Percentiles rank a stretch among this genome's conserved stretches.
Conservation (phyloP, 2,113 vertebrate genomes). For the Opisthocomus hoazin region DNA sequence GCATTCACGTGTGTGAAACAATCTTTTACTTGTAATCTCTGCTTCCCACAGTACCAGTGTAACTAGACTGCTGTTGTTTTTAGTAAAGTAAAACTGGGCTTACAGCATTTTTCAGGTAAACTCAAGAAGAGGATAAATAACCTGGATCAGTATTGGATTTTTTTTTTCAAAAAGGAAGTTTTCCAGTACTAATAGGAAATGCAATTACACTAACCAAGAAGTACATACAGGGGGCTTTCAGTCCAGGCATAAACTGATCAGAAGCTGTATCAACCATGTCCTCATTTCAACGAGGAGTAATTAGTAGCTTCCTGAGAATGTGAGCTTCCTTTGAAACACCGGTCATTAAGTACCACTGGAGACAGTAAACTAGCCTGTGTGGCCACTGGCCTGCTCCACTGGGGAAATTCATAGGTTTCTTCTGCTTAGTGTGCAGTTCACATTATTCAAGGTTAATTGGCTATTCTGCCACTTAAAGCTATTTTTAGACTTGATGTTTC, state of each 20-base stretch:
- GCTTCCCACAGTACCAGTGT: fast-evolving
- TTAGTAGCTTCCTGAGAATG: neutral
- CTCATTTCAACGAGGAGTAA: neutral
- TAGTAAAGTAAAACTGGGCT: neutral
- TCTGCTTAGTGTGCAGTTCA: neutral
- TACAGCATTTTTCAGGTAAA: neutral
- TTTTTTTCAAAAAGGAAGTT: neutral
- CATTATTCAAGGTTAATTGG: slow-evolving; percentile 34
- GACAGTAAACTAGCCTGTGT: neutral
- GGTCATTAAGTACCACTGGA: neutral
- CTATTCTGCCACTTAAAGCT: neutral
- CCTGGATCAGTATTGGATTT: neutral
- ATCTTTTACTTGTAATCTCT: neutral
- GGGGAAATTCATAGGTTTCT: neutral
- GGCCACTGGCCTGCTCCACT: neutral
- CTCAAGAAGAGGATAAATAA: neutral
- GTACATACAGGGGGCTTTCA: neutral
- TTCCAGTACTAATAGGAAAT: neutral
- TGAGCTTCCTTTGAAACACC: neutral
- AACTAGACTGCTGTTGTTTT: neutral
- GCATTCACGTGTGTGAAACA: neutral
- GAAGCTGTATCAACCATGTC: neutral
- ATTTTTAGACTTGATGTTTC: neutral
- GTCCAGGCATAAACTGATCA: neutral
- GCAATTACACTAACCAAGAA: neutral